Evolutionary conservation across 2,113 vertebrate genomes (phyloP).

Genomic region (Centropus bengalensis): DNA sequence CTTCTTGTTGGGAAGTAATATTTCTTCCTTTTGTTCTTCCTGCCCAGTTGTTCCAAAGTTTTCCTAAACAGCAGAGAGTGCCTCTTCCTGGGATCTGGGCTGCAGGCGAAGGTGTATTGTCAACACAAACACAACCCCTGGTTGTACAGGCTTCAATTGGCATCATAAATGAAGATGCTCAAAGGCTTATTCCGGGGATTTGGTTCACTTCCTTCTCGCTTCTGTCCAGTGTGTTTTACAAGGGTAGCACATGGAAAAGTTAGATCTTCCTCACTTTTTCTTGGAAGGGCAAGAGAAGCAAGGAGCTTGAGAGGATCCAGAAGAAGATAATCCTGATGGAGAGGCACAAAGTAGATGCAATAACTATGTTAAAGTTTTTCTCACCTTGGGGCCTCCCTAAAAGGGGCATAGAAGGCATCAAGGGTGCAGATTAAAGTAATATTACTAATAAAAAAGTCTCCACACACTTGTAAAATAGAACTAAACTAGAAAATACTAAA

Average conservation of each 20-base stretch:
- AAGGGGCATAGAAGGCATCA: background rate
- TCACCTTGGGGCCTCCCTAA: background rate
- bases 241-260: slow-evolving; percentile 8
- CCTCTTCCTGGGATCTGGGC: background rate
- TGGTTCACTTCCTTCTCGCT: background rate
- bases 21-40: slow-evolving; percentile 35
- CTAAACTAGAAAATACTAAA: background rate
- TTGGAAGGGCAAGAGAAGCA: slow-evolving; percentile 23
- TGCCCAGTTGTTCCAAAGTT: background rate
- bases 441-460: background rate
- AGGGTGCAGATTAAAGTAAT: background rate
- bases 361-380: background rate
- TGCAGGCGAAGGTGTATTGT: background rate
- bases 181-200: background rate
- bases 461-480: background rate
- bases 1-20: background rate
- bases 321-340: background rate
- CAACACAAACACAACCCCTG: background rate
- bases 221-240: slow-evolving; percentile 21
- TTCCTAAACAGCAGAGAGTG: background rate
- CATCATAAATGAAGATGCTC: background rate
- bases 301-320: background rate
- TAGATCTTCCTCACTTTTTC: slow-evolving; percentile 9
- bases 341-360: slow-evolving; percentile 7
- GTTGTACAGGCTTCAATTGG: background rate